Percentiles rank a stretch among this genome's conserved stretches.
phyloP scores from a whole-genome alignment of 1,140 invertebrate species.

The Hesperophylax magnus region DNA sequence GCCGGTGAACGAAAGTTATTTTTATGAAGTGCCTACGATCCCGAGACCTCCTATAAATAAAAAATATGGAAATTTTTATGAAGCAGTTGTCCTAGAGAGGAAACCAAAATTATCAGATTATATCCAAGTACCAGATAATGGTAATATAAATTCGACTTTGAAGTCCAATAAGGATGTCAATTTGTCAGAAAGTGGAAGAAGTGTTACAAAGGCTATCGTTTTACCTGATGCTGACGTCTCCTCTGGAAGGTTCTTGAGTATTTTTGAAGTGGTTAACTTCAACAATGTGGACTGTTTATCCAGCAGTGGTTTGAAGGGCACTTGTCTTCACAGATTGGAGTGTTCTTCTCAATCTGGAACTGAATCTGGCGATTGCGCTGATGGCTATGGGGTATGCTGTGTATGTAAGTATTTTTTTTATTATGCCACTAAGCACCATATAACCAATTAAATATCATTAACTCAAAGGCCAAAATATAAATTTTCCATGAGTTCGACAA shows the following conservation, averaged over 20 bases:
- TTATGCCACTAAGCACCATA: not conserved
- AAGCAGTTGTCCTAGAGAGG: not conserved
- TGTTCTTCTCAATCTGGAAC: slow-evolving; percentile 75
- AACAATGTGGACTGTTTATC: slow-evolving; percentile 75
- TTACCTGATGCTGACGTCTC: slow-evolving; percentile 4
- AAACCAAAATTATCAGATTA: slow-evolving; percentile 6
- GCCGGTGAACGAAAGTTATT: no score
- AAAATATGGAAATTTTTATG: no score
- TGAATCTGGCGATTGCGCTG: slow-evolving; percentile 78
- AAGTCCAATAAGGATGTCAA: not conserved
- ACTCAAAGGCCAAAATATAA: no score
- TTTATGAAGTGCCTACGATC: no score
- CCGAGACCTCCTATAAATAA: no score
- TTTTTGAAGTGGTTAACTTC: slow-evolving; percentile 83
- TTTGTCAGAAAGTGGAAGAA: not conserved
- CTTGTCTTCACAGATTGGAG: slow-evolving; percentile 77
- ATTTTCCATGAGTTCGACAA: not conserved
- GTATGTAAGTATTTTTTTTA: slow-evolving; percentile 72
- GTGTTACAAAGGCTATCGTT: not conserved
- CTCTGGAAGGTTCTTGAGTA: slow-evolving; percentile 71
- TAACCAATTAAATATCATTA: not conserved
- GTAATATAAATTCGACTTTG: not conserved
- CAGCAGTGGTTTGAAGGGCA: slow-evolving; percentile 73
- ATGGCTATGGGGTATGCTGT: slow-evolving; percentile 83
- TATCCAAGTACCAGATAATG: not conserved